A percentile compares a stretch with the other conserved stretches of the same genome.
Conservation (phyloP, 2,797 vertebrate genomes). For the Chiroxiphia lanceolata region DNA sequence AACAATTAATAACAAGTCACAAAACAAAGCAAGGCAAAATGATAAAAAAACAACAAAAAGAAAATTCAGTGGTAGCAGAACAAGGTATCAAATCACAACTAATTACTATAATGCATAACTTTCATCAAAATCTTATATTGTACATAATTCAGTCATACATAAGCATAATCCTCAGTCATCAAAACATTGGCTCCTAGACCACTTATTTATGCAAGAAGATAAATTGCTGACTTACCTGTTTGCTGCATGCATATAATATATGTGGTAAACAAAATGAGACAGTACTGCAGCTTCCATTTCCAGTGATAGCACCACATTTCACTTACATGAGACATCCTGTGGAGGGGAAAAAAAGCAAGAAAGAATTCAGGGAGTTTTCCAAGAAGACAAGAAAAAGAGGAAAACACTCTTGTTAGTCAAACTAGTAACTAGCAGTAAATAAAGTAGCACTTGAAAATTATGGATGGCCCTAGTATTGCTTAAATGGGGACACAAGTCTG, state of each 20-base stretch:
- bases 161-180: not conserved
- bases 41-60: not conserved
- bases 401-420: not conserved
- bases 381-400: not conserved
- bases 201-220: not conserved
- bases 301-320: conserved; percentile 78
- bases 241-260: conserved; percentile 58
- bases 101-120: not conserved
- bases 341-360: not conserved
- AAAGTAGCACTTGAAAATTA: not conserved
- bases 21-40: not conserved
- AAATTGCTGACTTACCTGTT: conserved; percentile 75
- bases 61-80: not conserved
- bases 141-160: not conserved
- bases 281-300: conserved; percentile 80
- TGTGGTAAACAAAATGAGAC: conserved; percentile 66
- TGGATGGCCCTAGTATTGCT: not conserved
- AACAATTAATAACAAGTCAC: not conserved
- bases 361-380: conserved; percentile 7
- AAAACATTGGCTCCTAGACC: not conserved
- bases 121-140: not conserved
- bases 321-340: conserved; percentile 78
- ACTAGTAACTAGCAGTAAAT: not conserved
- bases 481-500: not conserved
- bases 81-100: not conserved